Conservation (phyloP, 2,888 invertebrate species). For the Elegia similella region DNA sequence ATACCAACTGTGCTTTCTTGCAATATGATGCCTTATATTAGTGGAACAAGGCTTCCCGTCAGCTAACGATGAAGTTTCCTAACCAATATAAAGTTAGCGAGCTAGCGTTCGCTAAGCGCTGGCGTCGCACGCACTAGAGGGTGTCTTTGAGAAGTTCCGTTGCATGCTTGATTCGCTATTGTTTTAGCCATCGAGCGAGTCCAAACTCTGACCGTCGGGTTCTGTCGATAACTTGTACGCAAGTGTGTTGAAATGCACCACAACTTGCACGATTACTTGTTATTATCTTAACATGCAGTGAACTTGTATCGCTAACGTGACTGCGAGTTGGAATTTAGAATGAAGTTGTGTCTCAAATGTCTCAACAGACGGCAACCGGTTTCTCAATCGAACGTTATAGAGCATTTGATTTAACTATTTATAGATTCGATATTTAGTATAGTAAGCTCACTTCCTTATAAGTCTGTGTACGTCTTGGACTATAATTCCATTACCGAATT, state of each 20-base stretch:
- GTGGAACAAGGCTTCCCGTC: slow-evolving; percentile 45
- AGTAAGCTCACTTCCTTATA: no score
- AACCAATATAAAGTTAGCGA: slow-evolving; percentile 76
- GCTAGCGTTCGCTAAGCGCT: slow-evolving; percentile 65
- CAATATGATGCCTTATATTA: slow-evolving; percentile 40
- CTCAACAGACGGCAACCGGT: slow-evolving; percentile 33
- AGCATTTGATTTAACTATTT: slow-evolving; percentile 28
- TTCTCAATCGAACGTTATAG: slow-evolving; percentile 36
- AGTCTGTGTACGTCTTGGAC: no score
- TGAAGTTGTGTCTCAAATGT: slow-evolving; percentile 42
- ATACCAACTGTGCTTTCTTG: slow-evolving; percentile 33
- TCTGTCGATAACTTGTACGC: slow-evolving; percentile 50
- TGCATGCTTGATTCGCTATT: slow-evolving; percentile 79
- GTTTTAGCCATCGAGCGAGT: slow-evolving; percentile 64
- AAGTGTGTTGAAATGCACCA: slow-evolving; percentile 58
- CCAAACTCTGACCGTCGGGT: slow-evolving; percentile 64
- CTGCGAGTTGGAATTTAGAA: slow-evolving; percentile 41
- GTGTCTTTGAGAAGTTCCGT: slow-evolving; percentile 75
- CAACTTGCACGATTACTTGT: slow-evolving; percentile 67
- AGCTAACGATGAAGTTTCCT: slow-evolving; percentile 64
- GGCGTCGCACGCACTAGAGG: slow-evolving; percentile 74
- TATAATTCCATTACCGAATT: no score
- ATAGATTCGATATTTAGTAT: no score
- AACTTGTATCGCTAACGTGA: slow-evolving; percentile 59
- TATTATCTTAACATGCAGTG: slow-evolving; percentile 66